Base-by-base conservation (phyloP, 2,113 vertebrate genomes). In the Sprattus sprattus region DNA sequence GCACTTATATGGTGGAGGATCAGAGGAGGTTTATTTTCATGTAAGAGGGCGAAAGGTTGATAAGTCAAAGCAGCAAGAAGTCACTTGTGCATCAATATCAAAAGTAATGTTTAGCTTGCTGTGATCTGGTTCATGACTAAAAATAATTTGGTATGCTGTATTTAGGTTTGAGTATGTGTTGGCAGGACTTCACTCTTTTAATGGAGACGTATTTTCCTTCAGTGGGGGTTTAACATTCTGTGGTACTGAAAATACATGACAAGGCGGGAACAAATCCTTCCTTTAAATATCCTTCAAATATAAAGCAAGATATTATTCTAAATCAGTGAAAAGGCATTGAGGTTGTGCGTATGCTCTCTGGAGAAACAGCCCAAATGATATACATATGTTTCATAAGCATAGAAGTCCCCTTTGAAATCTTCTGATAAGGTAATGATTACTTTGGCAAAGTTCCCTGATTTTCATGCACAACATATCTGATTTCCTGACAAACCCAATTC, bases 101-200 rank as follows among this genome's bases (percentile, higher is more conserved):
- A 45, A 78, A 75, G 86, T 47, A 83, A 71, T 82, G 45, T 84
- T 89, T 52, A 6, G 46, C 45, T 86, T 83, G 32, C 39, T 32
- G 75, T 44, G 81, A 49, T 49, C 18, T 81, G 81, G 85, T 85
- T 88, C 81, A 86, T 9, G 52, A 54, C 25, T 83, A 39, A 84
- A 57, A 86, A 87, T 86, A 86, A 86, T 84, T 49, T 6, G 1
- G 83, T 85, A 46, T 28, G 46, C 45, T 64, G 28, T 22, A 86
- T 45, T 16, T 39, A 16, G 60, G 83, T 46, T 83, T 47, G 39
- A 84, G 82, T 82, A 18, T 84, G 50, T 45, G 82, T 86, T 86
- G 75, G 78, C 85, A n/a, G 47, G 45, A 64, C 25, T 45, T 78
- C 28, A 45, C 50, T 64, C 84, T 81, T 86, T 84, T 85, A 86